Conservation (phyloP, 2,888 invertebrate species). For the Leptinotarsa juncta region DNA sequence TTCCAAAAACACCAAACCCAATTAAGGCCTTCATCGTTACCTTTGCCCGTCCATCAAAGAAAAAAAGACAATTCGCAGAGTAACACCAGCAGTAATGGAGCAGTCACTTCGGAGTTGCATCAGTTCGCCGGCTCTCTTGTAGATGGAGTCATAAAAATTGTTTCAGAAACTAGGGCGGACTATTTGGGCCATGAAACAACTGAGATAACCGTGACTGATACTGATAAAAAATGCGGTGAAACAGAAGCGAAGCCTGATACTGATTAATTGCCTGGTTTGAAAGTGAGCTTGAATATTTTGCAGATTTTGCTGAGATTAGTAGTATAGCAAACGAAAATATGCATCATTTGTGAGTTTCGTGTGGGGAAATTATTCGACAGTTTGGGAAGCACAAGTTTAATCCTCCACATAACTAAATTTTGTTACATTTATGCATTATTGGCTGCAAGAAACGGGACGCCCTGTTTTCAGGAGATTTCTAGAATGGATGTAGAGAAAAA, state of each 20-base stretch:
- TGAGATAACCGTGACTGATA: conserved; percentile 57
- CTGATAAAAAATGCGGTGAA: conserved; percentile 39
- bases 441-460: conserved; percentile 4
- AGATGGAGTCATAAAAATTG: conserved; percentile 64
- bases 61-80: conserved; percentile 53
- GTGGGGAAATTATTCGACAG: background rate
- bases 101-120: conserved; percentile 56
- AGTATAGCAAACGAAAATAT: background rate
- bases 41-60: conserved; percentile 61
- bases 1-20: conserved; percentile 60
- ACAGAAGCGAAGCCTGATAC: background rate
- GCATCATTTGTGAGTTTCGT: background rate
- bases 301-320: background rate
- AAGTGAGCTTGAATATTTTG: conserved; percentile 22
- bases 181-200: conserved; percentile 46
- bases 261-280: background rate
- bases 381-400: background rate
- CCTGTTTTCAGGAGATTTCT: background rate
- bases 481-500: background rate
- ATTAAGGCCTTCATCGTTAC: conserved; percentile 63
- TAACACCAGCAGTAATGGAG: conserved; percentile 29
- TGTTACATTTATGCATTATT: background rate
- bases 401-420: background rate
- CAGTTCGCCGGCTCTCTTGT: conserved; percentile 65
- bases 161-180: conserved; percentile 58